A percentile compares a stretch with the other conserved stretches of the same genome.
Evolutionary conservation across 2,888 invertebrate species (phyloP).

Genomic region (Agriopis aurantiaria): DNA sequence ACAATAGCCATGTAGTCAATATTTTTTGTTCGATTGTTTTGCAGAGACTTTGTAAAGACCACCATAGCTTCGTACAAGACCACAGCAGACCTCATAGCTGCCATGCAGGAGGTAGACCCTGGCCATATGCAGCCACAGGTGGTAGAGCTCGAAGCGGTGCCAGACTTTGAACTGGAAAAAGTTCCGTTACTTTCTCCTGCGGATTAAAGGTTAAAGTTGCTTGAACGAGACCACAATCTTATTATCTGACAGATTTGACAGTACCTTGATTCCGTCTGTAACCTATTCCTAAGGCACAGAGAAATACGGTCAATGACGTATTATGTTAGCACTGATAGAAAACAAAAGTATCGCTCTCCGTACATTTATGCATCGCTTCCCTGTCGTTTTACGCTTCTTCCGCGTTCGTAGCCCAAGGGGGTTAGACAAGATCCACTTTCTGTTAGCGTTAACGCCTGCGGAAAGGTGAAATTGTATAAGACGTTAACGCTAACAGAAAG

Average conservation of each 20-base stretch:
- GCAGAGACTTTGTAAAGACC: conserved; percentile 75
- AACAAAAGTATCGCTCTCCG: too few relatives aligned
- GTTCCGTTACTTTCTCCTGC: not conserved
- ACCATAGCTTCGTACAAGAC: conserved; percentile 78
- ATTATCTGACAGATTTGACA: not conserved
- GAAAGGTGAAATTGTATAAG: too few relatives aligned
- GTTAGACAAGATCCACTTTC: too few relatives aligned
- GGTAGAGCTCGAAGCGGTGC: not conserved
- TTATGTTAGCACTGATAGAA: too few relatives aligned
- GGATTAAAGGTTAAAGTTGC: conserved; percentile 3
- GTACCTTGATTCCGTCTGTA: not conserved
- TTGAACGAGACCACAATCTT: not conserved
- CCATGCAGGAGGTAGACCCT: conserved; percentile 63
- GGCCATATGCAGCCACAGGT: conserved; percentile 3
- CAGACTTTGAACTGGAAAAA: not conserved
- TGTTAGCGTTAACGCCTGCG: too few relatives aligned
- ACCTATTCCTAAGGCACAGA: too few relatives aligned
- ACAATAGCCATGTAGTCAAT: too few relatives aligned
- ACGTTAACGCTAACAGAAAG: too few relatives aligned
- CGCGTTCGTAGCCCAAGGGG: too few relatives aligned
- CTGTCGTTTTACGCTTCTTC: too few relatives aligned
- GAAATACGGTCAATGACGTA: too few relatives aligned
- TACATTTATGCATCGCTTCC: too few relatives aligned
- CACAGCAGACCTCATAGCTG: conserved; percentile 69
- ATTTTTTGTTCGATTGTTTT: not conserved